Evolutionary conservation across 2,113 vertebrate genomes (phyloP), one percentile per base, ranked within the genome.

Genomic region (Pelecanoides urinatrix): DNA sequence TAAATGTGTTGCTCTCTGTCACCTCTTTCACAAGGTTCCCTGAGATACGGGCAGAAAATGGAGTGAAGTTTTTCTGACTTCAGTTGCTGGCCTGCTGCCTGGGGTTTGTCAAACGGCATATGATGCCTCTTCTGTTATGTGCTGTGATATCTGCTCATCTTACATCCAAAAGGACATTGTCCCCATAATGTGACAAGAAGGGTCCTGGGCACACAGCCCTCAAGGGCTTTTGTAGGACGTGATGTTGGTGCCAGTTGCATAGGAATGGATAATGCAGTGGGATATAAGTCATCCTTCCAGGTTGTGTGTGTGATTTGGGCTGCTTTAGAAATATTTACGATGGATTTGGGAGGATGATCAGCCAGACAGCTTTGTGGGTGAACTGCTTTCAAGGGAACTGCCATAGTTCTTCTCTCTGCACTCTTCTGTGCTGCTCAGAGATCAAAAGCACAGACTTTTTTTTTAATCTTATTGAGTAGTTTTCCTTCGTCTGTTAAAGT

Each of bases 1-100:
- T 22, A 77, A 34, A 29, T 2, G 1, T 0, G 0, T 82, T 23
- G 1, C 6, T 36, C n/a, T 44, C 18, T 82, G 20, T 26, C 67
- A 65, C 38, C 38, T 72, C 73, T 58, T 63, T 25, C 27, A 4
- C 29, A 63, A 81, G 23, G 13, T 52, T 81, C 53, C 34, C 59
- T 72, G 34, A 84, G 49, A 68, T 45, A 27, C 1, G 15, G 56
- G 25, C 19, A 38, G 49, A 90, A 83, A 82, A 70, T 2, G 3
- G 58, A 18, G 30, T 49, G 45, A 58, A 32, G 4, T 12, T 63
- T 82, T 38, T 42, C 79, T 66, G 27, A 15, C 15, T 50, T 53
- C 2, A 1, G 0, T 27, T 45, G 63, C 55, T 85, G 53, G 11
- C 18, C 20, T 72, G 16, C 16, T 56, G 17, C 16, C 30, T 53